A percentile compares a stretch with the other conserved stretches of the same genome.
These are phyloP conservation scores for Neolamprologus cancellatus DNA, from an alignment of 2,113 vertebrate genomes.

Conservation along the genomic window DNA sequence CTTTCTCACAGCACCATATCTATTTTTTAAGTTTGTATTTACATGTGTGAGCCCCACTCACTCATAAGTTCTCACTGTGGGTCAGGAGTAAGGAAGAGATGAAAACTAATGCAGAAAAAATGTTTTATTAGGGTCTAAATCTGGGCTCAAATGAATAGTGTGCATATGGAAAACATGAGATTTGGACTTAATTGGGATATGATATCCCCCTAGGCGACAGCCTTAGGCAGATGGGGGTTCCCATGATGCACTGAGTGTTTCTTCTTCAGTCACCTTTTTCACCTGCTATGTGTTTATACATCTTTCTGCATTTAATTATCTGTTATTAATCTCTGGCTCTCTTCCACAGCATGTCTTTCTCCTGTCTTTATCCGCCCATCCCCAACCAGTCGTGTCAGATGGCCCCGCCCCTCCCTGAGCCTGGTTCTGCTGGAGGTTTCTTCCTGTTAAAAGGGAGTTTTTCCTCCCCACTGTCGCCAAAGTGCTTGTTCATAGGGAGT, in stretches of 20 bases:
- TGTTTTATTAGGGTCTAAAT: not conserved
- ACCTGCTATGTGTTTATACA: not conserved
- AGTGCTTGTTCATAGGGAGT: not conserved
- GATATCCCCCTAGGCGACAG: fast-evolving
- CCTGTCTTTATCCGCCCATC: fast-evolving
- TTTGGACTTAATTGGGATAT: not conserved
- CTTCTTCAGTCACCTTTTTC: not conserved
- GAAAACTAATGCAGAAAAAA: not conserved
- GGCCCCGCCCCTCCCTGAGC: not conserved
- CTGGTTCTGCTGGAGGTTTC: not conserved
- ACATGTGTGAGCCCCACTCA: not conserved
- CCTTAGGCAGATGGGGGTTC: fast-evolving
- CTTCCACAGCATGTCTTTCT: not conserved
- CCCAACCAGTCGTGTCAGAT: fast-evolving
- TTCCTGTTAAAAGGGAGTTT: not conserved
- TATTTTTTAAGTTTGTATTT: not conserved
- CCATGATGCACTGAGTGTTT: not conserved
- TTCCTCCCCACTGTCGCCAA: not conserved
- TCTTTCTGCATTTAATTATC: not conserved
- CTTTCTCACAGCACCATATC: fast-evolving
- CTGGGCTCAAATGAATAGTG: not conserved
- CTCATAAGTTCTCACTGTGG: not conserved
- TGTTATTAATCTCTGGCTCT: not conserved
- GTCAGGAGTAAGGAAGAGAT: not conserved
- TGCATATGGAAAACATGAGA: not conserved